These are phyloP conservation scores for Acipenser transmontanus DNA, from an alignment of 2,797 vertebrate species.

Conservation along the genomic window DNA sequence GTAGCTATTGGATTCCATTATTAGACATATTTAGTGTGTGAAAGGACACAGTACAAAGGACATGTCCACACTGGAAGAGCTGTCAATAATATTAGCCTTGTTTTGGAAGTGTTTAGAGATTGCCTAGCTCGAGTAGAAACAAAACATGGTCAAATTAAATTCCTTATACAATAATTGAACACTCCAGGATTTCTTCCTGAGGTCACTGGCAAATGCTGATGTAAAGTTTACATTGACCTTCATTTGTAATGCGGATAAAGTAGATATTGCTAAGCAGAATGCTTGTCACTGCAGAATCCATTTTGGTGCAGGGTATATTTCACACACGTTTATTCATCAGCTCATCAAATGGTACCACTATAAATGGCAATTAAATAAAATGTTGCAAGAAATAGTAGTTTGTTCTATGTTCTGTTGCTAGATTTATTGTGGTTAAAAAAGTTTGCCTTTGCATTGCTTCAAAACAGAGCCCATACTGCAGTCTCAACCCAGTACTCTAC, in stretches of 20 bases:
- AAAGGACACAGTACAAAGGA: slow-evolving; percentile 40
- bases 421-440: no score
- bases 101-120: slow-evolving; percentile 36
- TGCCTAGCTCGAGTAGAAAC: slow-evolving; percentile 39
- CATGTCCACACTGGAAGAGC: slow-evolving; percentile 23
- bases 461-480: no score
- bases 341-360: no score
- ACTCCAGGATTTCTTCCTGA: slow-evolving; percentile 29
- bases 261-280: background rate
- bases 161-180: slow-evolving; percentile 42
- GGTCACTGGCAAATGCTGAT: slow-evolving; percentile 34
- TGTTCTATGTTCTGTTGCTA: no score
- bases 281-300: background rate
- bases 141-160: slow-evolving; percentile 44
- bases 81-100: slow-evolving; percentile 20
- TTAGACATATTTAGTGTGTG: slow-evolving; percentile 13
- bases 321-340: no score
- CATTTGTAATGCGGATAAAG: slow-evolving; percentile 15
- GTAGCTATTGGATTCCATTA: slow-evolving; percentile 26
- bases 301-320: background rate
- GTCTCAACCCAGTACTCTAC: no score
- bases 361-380: no score
- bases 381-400: no score
- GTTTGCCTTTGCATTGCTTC: no score
- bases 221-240: slow-evolving; percentile 40